Evolutionary conservation across 2,113 vertebrate species (phyloP), one percentile per base, ranked within the genome.

Genomic region (Alosa alosa): DNA sequence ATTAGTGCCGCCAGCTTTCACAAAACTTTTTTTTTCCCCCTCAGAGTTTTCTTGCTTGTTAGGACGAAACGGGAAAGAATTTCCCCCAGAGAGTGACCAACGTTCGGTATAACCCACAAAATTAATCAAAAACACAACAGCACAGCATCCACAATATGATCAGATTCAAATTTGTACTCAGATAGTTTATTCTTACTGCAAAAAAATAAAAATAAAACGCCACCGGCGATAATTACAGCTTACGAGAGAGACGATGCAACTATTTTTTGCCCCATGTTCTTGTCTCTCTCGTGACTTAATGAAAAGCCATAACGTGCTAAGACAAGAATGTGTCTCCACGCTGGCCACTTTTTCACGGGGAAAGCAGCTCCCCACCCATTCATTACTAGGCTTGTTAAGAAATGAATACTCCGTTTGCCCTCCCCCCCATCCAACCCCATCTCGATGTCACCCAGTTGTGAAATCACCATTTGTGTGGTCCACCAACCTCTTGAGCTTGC

Each of bases 271-370:
- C 64, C 11, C 10, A 39, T 75, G 45, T 18, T 5, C 17, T 72
- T 86, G 87, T 85, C 82, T 89, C 88, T 90, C 60, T 85, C 81
- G 87, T 90, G 91, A n/a, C n/a, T n/a, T n/a, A n/a, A n/a, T n/a
- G n/a, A n/a, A n/a, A n/a, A n/a, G n/a, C n/a, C n/a, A n/a, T n/a
- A n/a, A n/a, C n/a, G 87, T 90, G 91, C 88, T 88, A 89, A 90
- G 87, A 91, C 89, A 87, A 68, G 88, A 85, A 36, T 39, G 72
- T 36, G 10, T 78, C 72, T 36, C 72, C 31, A 36, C 15, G 31
- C 17, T 18, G 31, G 64, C 64, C 75, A 50, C 57, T 89, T 89
- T 85, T 86, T 88, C 87, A 89, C 75, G 17, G 81, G 72, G 57
- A 44, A 44, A 84, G 68, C 10, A 0, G 86, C 55, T 72, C 82